phyloP scores from a whole-genome alignment of 1,140 invertebrate species.

The Acromyrmex charruanus region DNA sequence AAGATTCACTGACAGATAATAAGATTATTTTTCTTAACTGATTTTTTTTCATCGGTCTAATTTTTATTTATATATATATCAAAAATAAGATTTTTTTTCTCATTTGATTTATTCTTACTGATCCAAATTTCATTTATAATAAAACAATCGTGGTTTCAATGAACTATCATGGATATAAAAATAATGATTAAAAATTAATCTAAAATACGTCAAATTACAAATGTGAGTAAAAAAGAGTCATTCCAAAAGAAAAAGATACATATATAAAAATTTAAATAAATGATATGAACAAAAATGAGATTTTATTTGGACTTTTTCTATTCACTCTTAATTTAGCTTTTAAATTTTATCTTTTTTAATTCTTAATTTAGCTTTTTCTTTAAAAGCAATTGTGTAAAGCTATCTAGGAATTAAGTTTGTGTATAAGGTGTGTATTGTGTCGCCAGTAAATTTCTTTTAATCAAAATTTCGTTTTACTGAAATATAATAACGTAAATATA shows the following conservation, averaged over 20 bases:
- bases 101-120: too few species aligned
- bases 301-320: neutral
- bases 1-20: too few species aligned
- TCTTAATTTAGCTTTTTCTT: neutral
- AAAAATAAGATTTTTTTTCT: too few species aligned
- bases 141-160: neutral
- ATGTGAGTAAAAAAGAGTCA: neutral
- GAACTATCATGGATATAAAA: neutral
- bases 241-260: neutral
- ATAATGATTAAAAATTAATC: neutral
- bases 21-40: too few species aligned
- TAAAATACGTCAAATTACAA: neutral
- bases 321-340: neutral
- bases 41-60: too few species aligned
- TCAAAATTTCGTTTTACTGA: neutral
- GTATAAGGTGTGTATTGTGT: neutral
- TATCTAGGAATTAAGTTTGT: neutral
- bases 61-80: too few species aligned
- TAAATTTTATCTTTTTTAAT: neutral
- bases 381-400: slow-evolving; percentile 12
- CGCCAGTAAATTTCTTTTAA: neutral
- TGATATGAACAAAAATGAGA: neutral
- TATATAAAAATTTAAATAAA: neutral
- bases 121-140: too few species aligned
- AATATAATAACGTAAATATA: neutral